Conservation (phyloP, 2,113 vertebrate genomes). For the Silurus meridionalis region DNA sequence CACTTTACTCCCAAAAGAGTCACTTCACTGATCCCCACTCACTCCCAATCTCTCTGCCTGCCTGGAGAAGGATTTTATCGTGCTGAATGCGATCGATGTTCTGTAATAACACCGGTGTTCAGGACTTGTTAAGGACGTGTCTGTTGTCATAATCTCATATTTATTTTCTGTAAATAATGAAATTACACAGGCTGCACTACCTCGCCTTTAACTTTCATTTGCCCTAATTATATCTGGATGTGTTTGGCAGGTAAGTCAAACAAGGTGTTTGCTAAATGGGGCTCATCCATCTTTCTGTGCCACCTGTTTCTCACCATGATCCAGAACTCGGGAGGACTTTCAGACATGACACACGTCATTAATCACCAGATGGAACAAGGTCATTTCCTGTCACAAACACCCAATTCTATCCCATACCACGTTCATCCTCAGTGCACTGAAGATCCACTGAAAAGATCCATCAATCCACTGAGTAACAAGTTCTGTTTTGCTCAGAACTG, state of each 20-base stretch:
- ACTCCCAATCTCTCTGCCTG: background rate
- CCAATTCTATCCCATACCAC: background rate
- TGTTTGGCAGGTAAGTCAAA: conserved; percentile 27
- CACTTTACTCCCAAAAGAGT: background rate
- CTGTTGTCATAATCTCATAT: background rate
- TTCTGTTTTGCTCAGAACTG: background rate
- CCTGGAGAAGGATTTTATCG: background rate
- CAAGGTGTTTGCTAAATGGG: conserved; percentile 24
- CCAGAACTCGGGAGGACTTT: conserved; percentile 11
- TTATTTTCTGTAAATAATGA: background rate
- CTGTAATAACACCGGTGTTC: background rate
- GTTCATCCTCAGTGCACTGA: background rate
- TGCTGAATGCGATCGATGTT: background rate
- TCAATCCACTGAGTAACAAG: background rate
- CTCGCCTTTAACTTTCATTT: conserved; percentile 20
- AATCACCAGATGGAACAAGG: conserved; percentile 36
- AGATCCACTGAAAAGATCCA: conserved; percentile 1
- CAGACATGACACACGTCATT: conserved; percentile 38
- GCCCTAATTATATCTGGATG: conserved; percentile 22
- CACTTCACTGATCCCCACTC: background rate
- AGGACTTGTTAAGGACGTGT: background rate
- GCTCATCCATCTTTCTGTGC: conserved; percentile 36
- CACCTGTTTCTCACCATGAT: conserved; percentile 35
- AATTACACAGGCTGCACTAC: background rate
- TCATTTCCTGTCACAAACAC: conserved; percentile 19